A percentile compares a stretch with the other conserved stretches of the same genome.
Evolutionary conservation across 1,140 invertebrate genomes (phyloP).

Genomic region (Drosophila biarmipes): DNA sequence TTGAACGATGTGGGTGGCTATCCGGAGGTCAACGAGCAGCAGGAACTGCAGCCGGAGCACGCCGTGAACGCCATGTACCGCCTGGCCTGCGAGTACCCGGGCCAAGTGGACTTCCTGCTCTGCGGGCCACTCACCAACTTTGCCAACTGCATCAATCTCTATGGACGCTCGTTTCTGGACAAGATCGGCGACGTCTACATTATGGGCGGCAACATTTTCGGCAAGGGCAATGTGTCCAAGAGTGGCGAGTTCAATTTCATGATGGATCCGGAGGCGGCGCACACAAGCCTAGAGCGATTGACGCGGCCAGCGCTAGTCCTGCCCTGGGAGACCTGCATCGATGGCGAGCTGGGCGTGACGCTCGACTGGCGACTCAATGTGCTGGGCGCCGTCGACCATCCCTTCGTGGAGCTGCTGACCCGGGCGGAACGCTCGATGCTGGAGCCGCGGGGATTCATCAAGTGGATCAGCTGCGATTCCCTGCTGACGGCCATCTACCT

Average conservation of each 20-base stretch:
- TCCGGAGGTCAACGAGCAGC: slow-evolving; percentile 7
- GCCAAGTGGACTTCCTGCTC: slow-evolving; percentile 41
- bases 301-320: slow-evolving; percentile 86
- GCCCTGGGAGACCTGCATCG: slow-evolving; percentile 87
- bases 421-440: slow-evolving; percentile 85
- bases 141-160: slow-evolving; percentile 89
- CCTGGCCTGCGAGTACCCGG: slow-evolving; percentile 77
- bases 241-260: slow-evolving; percentile 92
- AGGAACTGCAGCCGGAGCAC: slow-evolving; percentile 39
- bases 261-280: slow-evolving; percentile 90
- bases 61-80: slow-evolving; percentile 84
- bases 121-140: slow-evolving; percentile 90
- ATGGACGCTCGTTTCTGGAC: slow-evolving; percentile 87
- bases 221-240: slow-evolving; percentile 87
- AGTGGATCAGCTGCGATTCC: slow-evolving; percentile 86
- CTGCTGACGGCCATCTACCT: slow-evolving; percentile 86
- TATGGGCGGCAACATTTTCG: slow-evolving; percentile 91
- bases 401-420: slow-evolving; percentile 85
- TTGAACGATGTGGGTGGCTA: slow-evolving; percentile 86
- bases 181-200: slow-evolving; percentile 88
- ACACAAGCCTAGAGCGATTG: slow-evolving; percentile 87
- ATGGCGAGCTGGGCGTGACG: slow-evolving; percentile 68
- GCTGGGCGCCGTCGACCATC: slow-evolving; percentile 65
- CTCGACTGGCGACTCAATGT: slow-evolving; percentile 85
- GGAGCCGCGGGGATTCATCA: slow-evolving; percentile 49